phyloP scores from a whole-genome alignment of 2,888 invertebrate species.

The Pristionchus entomophagus region DNA sequence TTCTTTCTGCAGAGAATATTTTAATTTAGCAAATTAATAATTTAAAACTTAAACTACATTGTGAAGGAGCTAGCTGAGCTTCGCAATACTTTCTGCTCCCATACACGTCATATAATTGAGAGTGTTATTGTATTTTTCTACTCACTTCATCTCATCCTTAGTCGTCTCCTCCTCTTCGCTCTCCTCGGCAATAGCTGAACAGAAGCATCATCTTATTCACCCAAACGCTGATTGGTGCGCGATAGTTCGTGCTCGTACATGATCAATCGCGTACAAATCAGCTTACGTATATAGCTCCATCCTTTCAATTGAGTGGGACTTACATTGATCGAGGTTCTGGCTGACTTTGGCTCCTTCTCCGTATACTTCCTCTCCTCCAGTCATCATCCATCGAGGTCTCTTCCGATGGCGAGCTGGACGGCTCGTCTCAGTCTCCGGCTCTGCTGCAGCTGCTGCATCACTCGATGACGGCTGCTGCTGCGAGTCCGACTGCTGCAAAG shows the following conservation, averaged over 20 bases:
- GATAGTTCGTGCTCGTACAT: too few species aligned
- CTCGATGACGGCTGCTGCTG: background rate
- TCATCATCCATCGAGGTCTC: conserved; percentile 26
- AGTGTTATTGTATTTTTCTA: too few species aligned
- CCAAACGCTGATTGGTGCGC: too few species aligned
- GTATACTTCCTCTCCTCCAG: background rate
- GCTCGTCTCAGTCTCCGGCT: background rate
- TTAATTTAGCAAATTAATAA: background rate
- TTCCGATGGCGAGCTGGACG: conserved; percentile 4
- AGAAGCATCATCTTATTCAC: too few species aligned
- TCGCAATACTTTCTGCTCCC: too few species aligned
- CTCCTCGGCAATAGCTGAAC: background rate
- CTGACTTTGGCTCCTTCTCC: background rate
- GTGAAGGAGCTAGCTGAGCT: too few species aligned
- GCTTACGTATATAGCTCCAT: too few species aligned
- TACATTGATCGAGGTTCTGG: background rate
- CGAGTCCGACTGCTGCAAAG: too few species aligned
- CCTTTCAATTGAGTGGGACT: background rate
- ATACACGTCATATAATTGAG: too few species aligned
- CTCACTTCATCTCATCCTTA: background rate
- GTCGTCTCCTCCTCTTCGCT: background rate
- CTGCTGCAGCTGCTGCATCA: background rate
- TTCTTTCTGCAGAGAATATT: conserved; percentile 21
- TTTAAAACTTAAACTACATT: too few species aligned
- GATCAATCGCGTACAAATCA: too few species aligned